Evolutionary conservation across 1,140 invertebrate species (phyloP), one percentile per base, ranked within the genome.

Genomic region (Drosophila arizonae): DNA sequence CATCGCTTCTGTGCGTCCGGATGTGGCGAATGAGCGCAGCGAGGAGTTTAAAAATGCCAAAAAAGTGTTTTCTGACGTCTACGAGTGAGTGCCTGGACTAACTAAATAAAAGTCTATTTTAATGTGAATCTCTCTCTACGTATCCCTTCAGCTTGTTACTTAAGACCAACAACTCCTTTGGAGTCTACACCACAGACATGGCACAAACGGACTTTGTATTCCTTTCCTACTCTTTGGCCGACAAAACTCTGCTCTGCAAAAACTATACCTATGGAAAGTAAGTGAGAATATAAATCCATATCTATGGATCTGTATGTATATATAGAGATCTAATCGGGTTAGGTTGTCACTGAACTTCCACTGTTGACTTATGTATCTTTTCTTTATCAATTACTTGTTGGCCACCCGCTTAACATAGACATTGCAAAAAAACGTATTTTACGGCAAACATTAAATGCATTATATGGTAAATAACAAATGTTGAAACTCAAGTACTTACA

Each of bases 341-440:
- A 64, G 68, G 68, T 13, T 48, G 28, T 15, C 43, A 52, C 39
- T 41, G 55, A 62, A 66, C 41, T 46, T 77, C 15, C 60, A 76
- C 50, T 67, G 69, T 50, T 72, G 45, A 66, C 57, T 73, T 69
- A 58, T 87, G 79, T 72, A 88, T 82, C 62, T 68, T 86, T 74
- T 88, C 71, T 88, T 72, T 87, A 60, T 72, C 70, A 67, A 72
- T 64, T 50, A 28, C 80, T 69, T 68, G 65, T 78, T 79, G 65
- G 66, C 72, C 69, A 67, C 55, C 58, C 41, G 63, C 60, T 72
- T 48, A 55, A 58, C 79, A 76, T 77, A 90, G 88, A 90, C 89
- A 90, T 90, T 90, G 88, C 84, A 90, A 90, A 81, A 90, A 90
- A 88, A 90, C 88, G 55, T 90, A 90, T 76, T 90, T 90, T 88